Percentiles rank a stretch among this genome's conserved stretches.
phyloP scores from a whole-genome alignment of 2,113 vertebrate species.

The Edolisoma coerulescens region DNA sequence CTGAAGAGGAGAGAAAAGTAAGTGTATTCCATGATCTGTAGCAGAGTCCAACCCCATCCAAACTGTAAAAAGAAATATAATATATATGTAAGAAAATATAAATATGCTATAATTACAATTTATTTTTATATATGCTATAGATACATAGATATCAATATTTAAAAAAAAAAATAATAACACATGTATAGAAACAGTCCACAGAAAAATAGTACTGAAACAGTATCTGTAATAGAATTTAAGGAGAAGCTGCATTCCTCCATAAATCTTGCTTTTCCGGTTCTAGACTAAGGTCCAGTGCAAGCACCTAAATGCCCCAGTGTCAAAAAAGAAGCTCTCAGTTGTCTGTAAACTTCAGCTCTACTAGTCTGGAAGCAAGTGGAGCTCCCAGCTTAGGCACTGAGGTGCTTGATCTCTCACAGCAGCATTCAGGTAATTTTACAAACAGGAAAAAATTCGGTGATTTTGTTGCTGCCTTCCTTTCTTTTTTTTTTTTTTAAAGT shows the following conservation, averaged over 20 bases:
- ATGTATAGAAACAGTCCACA: background rate
- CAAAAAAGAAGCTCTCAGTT: accelerated
- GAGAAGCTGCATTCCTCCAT: background rate
- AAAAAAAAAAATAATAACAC: background rate
- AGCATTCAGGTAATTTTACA: background rate
- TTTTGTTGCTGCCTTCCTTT: background rate
- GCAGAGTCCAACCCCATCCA: background rate
- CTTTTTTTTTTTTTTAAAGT: background rate
- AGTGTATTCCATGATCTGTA: background rate
- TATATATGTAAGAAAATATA: background rate
- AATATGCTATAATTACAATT: background rate
- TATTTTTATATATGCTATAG: background rate
- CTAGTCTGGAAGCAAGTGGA: background rate
- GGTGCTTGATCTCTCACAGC: background rate
- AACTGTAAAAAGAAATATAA: background rate
- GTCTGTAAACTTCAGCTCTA: background rate
- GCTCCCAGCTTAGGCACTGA: background rate
- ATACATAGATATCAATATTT: background rate
- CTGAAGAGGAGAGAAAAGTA: background rate
- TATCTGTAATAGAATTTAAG: background rate
- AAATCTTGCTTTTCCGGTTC: background rate
- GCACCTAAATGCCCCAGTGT: accelerated
- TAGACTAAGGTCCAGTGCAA: background rate
- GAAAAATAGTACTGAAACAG: background rate
- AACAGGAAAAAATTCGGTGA: background rate